Conservation (phyloP, 2,888 invertebrate genomes). For the Dinocampus coccinellae region DNA sequence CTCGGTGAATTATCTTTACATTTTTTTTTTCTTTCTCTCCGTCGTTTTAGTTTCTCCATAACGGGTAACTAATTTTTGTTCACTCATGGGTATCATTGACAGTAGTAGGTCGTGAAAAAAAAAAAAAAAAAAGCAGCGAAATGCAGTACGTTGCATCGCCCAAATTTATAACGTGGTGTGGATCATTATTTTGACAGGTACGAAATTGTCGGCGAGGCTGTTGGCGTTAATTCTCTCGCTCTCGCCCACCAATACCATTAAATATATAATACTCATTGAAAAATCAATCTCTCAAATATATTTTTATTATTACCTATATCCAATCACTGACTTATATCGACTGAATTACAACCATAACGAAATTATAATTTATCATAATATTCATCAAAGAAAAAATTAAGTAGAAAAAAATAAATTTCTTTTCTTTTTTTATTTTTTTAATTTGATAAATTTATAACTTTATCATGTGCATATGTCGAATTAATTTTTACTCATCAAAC, state of each 20-base stretch:
- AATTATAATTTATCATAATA: slow-evolving; percentile 54
- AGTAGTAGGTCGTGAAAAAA: slow-evolving; percentile 42
- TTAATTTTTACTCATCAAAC: too few species aligned
- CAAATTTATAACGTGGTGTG: slow-evolving; percentile 40
- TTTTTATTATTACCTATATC: background rate
- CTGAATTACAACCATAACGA: slow-evolving; percentile 45
- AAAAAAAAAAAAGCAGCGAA: slow-evolving; percentile 16
- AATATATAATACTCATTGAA: slow-evolving; percentile 29
- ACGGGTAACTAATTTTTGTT: slow-evolving; percentile 29
- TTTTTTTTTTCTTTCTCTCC: background rate
- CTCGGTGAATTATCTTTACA: slow-evolving; percentile 18
- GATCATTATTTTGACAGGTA: slow-evolving; percentile 42
- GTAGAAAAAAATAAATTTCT: too few species aligned
- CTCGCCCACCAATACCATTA: too few species aligned
- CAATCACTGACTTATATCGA: background rate
- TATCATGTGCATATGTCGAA: too few species aligned
- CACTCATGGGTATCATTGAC: slow-evolving; percentile 35
- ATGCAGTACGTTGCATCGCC: slow-evolving; percentile 39
- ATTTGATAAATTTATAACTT: too few species aligned
- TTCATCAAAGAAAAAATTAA: too few species aligned
- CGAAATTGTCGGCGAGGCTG: slow-evolving; percentile 28
- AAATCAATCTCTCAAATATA: slow-evolving; percentile 36
- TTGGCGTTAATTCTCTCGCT: background rate
- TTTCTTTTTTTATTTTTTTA: too few species aligned
- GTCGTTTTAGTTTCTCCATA: slow-evolving; percentile 13